Conservation (phyloP, 1,140 invertebrate species). For the Cherax destructor region DNA sequence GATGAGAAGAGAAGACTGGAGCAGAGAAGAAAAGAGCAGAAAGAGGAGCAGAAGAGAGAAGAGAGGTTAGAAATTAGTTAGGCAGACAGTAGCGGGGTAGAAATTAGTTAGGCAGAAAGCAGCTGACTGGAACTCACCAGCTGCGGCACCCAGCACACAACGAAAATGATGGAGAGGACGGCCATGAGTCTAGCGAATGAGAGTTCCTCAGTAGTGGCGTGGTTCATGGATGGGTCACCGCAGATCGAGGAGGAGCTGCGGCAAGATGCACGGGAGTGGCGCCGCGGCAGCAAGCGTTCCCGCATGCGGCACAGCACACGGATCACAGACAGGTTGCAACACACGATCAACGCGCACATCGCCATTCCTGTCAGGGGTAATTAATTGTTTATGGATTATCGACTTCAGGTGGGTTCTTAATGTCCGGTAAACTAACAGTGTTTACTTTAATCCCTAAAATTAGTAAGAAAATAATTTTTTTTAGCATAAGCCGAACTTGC, state of each 20-base stretch:
- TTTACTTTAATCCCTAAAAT: too few relatives aligned
- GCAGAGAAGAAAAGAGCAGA: too few relatives aligned
- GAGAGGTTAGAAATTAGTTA: too few relatives aligned
- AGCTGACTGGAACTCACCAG: constrained; percentile 80
- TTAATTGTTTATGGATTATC: too few relatives aligned
- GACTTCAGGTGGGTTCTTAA: too few relatives aligned
- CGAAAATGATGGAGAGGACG: constrained; percentile 86
- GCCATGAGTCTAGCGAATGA: constrained; percentile 90
- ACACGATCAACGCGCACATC: constrained; percentile 85
- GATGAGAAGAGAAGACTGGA: too few relatives aligned
- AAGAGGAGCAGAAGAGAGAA: too few relatives aligned
- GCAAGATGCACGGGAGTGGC: constrained; percentile 78
- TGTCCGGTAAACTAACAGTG: too few relatives aligned
- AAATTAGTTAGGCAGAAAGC: not conserved
- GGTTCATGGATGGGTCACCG: constrained; percentile 73
- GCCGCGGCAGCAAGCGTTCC: constrained; percentile 76
- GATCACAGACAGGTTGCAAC: constrained; percentile 88
- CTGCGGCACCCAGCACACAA: constrained; percentile 90
- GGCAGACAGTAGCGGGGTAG: too few relatives aligned
- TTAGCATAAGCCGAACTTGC: too few relatives aligned
- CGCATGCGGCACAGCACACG: constrained; percentile 81
- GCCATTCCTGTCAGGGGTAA: constrained; percentile 79
- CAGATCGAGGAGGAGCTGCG: constrained; percentile 64
- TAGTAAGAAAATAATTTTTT: too few relatives aligned
- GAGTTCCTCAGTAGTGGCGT: constrained; percentile 78